Evolutionary conservation across 2,888 invertebrate genomes (phyloP), one percentile per base, ranked within the genome.

Genomic region (Drosophila formosana): DNA sequence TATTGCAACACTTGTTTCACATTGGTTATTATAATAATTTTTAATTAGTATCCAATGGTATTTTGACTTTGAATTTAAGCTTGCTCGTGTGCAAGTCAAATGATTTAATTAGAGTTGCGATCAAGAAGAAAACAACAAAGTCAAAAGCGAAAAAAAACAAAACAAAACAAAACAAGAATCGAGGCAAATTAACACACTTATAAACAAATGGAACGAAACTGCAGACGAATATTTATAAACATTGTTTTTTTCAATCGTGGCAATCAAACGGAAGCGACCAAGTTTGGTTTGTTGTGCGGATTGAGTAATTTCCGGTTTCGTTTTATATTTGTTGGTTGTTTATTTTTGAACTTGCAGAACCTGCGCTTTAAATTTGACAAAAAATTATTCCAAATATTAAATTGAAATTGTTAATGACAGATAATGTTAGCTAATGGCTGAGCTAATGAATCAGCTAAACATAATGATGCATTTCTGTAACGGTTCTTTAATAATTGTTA

Each of bases 231-330:
- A 51, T 55, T 53, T 46, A 76, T 52, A 45, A 45, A 53, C 32
- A 72, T 53, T 34, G 3, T 34, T 34, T 34, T 9, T 8, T 32
- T 65, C 11, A 34, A 37, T 25, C 45, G 18, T n/a, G 45, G 78
- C 70, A 70, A 83, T 83, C 75, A 82, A 82, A 85, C 88, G 82
- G 82, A 82, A 82, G 86, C 78, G 60, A 43, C 23, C 52, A 80
- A 74, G 64, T 67, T 82, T 50, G 41, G 52, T 64, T 58, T 55
- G 43, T n/a, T 37, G 23, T 62, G 61, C 65, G 60, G 51, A 67
- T 82, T 78, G 46, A 53, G 51, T 49, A 82, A 88, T 88, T 82
- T 82, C 82, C 88, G 69, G 86, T 78, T 88, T 70, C 9, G 28
- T 41, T 45, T 41, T 39, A n/a, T 37, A 3, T 37, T 34, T 37